A percentile compares a stretch with the other conserved stretches of the same genome.
Evolutionary conservation across 2,113 vertebrate species (phyloP).

Genomic region (Poeciliopsis prolifica): DNA sequence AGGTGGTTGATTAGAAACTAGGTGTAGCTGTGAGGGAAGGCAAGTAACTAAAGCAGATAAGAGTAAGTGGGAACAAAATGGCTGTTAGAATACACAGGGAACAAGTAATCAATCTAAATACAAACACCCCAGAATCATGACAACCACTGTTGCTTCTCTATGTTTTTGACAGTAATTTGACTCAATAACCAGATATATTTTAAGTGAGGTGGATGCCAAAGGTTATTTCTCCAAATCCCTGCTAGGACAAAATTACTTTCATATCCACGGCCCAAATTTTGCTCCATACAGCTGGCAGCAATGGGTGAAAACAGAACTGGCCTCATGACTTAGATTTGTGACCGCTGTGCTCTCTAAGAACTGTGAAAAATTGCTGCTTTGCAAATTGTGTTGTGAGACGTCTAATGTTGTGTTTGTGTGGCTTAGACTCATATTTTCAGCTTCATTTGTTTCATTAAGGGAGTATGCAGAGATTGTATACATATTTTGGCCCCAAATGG

Average conservation of each 20-base stretch:
- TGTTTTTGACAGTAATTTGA: slow-evolving; percentile 55
- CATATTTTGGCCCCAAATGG: slow-evolving; percentile 16
- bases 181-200: slow-evolving; percentile 53
- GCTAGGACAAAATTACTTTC: slow-evolving; percentile 58
- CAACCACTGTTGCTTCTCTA: neutral
- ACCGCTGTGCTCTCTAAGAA: slow-evolving; percentile 23
- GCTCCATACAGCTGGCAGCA: slow-evolving; percentile 47
- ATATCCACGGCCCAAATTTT: slow-evolving; percentile 43
- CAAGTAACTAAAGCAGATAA: no score
- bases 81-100: no score
- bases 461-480: neutral
- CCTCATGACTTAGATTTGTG: slow-evolving; percentile 52
- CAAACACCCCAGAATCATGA: no score
- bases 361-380: slow-evolving; percentile 22
- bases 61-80: no score
- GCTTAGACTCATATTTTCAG: slow-evolving; percentile 11
- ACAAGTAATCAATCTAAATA: no score
- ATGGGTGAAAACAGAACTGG: slow-evolving; percentile 50
- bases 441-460: slow-evolving; percentile 39
- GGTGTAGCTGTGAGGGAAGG: no score
- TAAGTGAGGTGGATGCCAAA: slow-evolving; percentile 66
- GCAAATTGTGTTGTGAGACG: slow-evolving; percentile 43
- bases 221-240: slow-evolving; percentile 56
- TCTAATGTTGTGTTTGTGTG: slow-evolving; percentile 34
- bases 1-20: no score